Evolutionary conservation across 2,888 invertebrate species (phyloP).

Genomic region (Xanthorhoe designata): DNA sequence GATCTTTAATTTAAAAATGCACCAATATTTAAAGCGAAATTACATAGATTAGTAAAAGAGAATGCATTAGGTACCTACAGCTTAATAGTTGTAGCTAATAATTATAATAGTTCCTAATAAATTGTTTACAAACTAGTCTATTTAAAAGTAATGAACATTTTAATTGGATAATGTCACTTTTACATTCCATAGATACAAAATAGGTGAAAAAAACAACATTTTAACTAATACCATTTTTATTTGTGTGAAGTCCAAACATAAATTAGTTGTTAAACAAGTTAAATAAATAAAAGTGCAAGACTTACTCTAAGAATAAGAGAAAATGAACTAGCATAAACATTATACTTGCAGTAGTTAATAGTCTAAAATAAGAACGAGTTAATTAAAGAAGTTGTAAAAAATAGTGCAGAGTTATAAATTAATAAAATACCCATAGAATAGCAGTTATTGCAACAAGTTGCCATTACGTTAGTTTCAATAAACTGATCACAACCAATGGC

Average conservation of each 20-base stretch:
- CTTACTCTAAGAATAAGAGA: conserved; percentile 5
- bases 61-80: conserved; percentile 3
- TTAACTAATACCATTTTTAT: conserved; percentile 23
- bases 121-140: conserved; percentile 9
- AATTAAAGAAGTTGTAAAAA: neutral
- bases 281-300: conserved; percentile 26
- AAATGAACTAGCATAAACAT: neutral
- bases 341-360: neutral
- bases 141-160: conserved; percentile 4
- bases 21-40: conserved; percentile 24
- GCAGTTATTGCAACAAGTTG: conserved; percentile 78
- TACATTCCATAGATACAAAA: neutral
- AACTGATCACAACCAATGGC: conserved; percentile 60
- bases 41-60: neutral
- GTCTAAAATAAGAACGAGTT: neutral
- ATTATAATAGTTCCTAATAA: conserved; percentile 15
- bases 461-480: conserved; percentile 58
- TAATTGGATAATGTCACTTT: neutral
- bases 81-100: no score
- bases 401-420: conserved; percentile 48
- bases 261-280: conserved; percentile 35
- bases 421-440: conserved; percentile 55
- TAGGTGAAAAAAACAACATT: neutral
- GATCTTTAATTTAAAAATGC: neutral
- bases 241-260: conserved; percentile 35